A percentile compares a stretch with the other conserved stretches of the same genome.
Evolutionary conservation across 2,113 vertebrate genomes (phyloP).

Genomic region (Numenius arquata): DNA sequence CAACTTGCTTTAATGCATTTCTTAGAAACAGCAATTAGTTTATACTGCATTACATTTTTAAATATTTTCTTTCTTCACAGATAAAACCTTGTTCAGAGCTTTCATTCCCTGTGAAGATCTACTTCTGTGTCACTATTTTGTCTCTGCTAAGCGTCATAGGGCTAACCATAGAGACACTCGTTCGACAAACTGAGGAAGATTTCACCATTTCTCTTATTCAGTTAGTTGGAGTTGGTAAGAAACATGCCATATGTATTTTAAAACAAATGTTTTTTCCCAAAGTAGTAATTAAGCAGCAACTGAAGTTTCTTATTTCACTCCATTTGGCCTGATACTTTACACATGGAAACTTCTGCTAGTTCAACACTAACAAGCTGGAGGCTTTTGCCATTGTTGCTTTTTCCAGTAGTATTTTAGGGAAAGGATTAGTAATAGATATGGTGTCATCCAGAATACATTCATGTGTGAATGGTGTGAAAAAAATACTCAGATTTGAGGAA

Average conservation of each 20-base stretch:
- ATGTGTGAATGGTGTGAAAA: background rate
- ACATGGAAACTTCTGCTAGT: background rate
- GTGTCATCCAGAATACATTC: background rate
- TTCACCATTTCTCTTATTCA: constrained; percentile 84
- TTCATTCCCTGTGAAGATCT: constrained; percentile 71
- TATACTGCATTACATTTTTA: background rate
- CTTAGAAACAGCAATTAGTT: background rate
- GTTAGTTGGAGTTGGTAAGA: constrained; percentile 82
- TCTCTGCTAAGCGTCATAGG: constrained; percentile 79
- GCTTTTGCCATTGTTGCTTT: background rate
- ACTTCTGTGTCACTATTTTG: constrained; percentile 76
- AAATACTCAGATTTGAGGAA: background rate
- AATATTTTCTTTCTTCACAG: constrained; percentile 49
- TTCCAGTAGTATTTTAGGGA: background rate
- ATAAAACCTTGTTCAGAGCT: constrained; percentile 83
- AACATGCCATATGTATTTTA: background rate
- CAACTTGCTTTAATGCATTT: fast-evolving
- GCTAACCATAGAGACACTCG: constrained; percentile 76
- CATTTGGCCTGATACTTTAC: background rate
- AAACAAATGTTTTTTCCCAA: background rate
- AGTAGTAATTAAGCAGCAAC: background rate
- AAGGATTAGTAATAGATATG: background rate
- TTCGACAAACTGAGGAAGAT: constrained; percentile 75
- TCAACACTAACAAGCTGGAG: background rate
- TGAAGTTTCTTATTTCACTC: background rate